These are phyloP conservation scores for Petaurus breviceps DNA, from an alignment of 2,113 vertebrate species.

Conservation along the genomic window DNA sequence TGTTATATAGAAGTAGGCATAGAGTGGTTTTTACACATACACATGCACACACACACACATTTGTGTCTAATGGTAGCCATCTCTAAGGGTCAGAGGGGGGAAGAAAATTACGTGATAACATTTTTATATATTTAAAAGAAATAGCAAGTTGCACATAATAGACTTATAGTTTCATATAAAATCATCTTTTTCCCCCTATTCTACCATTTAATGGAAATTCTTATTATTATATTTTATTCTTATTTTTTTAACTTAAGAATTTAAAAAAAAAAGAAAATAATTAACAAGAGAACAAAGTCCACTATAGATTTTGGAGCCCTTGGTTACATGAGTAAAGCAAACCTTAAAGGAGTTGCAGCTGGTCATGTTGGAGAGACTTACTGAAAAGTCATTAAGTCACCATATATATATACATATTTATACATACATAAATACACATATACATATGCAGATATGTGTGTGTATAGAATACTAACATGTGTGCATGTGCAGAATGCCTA, in stretches of 20 bases:
- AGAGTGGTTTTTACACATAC: background rate
- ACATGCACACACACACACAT: background rate
- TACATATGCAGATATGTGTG: too few relatives aligned
- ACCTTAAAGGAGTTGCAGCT: background rate
- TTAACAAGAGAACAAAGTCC: background rate
- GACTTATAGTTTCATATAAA: background rate
- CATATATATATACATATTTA: too few relatives aligned
- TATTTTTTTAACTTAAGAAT: background rate
- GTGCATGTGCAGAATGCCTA: background rate
- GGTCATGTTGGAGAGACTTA: background rate
- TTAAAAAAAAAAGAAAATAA: background rate
- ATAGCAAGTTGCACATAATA: background rate
- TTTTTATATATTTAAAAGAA: background rate
- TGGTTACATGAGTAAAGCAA: background rate
- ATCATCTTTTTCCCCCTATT: background rate
- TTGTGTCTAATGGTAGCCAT: background rate
- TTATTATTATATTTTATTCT: too few relatives aligned
- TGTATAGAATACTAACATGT: too few relatives aligned
- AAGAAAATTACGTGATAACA: background rate
- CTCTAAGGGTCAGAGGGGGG: too few relatives aligned
- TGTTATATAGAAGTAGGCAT: background rate
- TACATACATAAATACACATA: too few relatives aligned
- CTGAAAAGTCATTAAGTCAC: background rate
- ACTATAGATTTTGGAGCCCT: background rate
- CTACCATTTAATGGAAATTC: background rate